Percentiles rank a stretch among this genome's conserved stretches.
Conservation (phyloP, 2,113 vertebrate species). For the Pachypanchax playfairii region DNA sequence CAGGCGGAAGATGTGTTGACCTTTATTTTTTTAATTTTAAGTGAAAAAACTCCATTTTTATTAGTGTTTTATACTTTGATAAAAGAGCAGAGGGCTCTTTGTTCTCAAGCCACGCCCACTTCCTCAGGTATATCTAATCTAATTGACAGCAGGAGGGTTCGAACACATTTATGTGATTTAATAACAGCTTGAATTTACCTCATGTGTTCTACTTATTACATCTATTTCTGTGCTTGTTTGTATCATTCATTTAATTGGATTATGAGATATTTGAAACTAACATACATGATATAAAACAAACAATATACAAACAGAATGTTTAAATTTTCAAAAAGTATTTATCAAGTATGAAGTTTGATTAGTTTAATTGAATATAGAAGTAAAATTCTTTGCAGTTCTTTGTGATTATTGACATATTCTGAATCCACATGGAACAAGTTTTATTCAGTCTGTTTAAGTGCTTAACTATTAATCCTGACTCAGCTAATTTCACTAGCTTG, state of each 20-base stretch:
- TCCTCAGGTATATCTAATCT: no score
- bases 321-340: not conserved
- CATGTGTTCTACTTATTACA: no score
- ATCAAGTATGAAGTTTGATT: not conserved
- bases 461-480: no score
- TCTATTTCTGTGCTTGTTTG: conserved; percentile 1
- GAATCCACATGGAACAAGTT: no score
- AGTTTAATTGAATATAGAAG: no score
- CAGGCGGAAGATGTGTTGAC: conserved; percentile 18
- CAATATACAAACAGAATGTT: not conserved
- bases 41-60: conserved; percentile 1
- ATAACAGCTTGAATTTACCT: not conserved
- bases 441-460: no score
- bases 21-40: not conserved
- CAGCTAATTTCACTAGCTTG: no score
- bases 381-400: not conserved
- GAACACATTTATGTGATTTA: not conserved
- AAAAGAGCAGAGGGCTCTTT: not conserved
- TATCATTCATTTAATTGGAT: not conserved
- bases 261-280: not conserved
- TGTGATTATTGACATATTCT: not conserved
- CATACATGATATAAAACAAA: not conserved
- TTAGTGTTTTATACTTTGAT: not conserved
- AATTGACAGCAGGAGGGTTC: not conserved
- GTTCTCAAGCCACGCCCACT: not conserved